Evolutionary conservation across 1,140 invertebrate genomes (phyloP).

Genomic region (Drosophila sucinea): DNA sequence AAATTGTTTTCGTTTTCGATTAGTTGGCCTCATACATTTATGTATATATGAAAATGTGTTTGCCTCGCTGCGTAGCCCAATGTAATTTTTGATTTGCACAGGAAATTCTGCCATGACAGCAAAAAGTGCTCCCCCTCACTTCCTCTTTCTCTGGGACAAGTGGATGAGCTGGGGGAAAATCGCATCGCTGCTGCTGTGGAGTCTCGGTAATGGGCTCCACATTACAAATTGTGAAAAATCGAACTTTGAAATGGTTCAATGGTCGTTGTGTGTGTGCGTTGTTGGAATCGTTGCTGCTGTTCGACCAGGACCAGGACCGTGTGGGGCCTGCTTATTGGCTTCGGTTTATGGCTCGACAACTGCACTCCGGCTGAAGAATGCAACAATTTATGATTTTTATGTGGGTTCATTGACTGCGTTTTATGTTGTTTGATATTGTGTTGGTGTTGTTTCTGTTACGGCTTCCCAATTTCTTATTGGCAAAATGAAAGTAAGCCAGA

Average conservation of each 20-base stretch:
- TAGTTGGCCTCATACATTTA: conserved; percentile 55
- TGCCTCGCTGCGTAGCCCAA: conserved; percentile 14
- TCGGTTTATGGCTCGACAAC: conserved; percentile 53
- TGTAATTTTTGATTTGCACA: conserved; percentile 62
- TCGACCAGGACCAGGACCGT: conserved; percentile 13
- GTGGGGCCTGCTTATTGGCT: conserved; percentile 39
- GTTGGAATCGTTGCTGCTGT: conserved; percentile 31
- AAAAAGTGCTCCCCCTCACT: background rate
- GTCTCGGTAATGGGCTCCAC: conserved; percentile 41
- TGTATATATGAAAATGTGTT: conserved; percentile 37
- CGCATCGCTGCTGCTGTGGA: conserved; percentile 4
- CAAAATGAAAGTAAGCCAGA: conserved; percentile 42
- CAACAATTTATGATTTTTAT: conserved; percentile 68
- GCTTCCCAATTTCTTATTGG: conserved; percentile 22
- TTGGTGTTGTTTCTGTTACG: background rate
- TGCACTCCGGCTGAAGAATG: conserved; percentile 44
- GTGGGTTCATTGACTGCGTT: conserved; percentile 64
- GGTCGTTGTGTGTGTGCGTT: conserved; percentile 14
- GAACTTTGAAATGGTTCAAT: conserved; percentile 42
- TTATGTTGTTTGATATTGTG: conserved; percentile 25
- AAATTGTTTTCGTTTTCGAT: conserved; percentile 69
- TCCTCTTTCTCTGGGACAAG: background rate
- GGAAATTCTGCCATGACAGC: conserved; percentile 38
- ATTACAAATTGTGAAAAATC: conserved; percentile 56
- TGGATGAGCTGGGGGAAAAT: background rate